Percentiles rank a stretch among this genome's conserved stretches.
Evolutionary conservation across 2,113 vertebrate genomes (phyloP).

Genomic region (Sminthopsis crassicaudata): DNA sequence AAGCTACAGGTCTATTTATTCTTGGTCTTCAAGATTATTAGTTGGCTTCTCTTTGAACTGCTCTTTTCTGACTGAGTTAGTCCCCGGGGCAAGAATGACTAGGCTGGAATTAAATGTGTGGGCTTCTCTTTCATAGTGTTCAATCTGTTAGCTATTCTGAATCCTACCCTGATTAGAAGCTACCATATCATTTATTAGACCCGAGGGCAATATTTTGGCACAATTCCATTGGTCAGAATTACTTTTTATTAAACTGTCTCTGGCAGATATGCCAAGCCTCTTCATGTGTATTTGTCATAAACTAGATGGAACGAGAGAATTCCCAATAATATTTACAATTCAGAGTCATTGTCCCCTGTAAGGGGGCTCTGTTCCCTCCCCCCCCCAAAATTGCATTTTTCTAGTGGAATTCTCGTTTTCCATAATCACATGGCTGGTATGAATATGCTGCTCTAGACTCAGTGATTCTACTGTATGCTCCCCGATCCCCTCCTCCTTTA

Average conservation of each 20-base stretch:
- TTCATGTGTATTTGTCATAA: constrained; percentile 69
- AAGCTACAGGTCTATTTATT: constrained; percentile 55
- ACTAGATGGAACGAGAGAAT: constrained; percentile 70
- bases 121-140: constrained; percentile 56
- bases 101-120: constrained; percentile 54
- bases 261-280: constrained; percentile 71
- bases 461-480: background rate
- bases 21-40: constrained; percentile 45
- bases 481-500: background rate
- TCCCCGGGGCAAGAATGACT: constrained; percentile 56
- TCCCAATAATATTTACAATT: constrained; percentile 70
- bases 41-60: constrained; percentile 51
- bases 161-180: constrained; percentile 45
- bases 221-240: constrained; percentile 66
- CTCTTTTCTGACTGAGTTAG: constrained; percentile 64
- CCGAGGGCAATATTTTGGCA: constrained; percentile 68
- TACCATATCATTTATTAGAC: constrained; percentile 72
- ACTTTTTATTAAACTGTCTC: constrained; percentile 67
- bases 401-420: background rate
- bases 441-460: background rate
- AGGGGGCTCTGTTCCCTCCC: constrained; percentile 47
- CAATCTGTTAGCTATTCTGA: constrained; percentile 68
- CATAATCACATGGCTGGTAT: background rate
- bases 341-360: constrained; percentile 67
- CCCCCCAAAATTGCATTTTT: constrained; percentile 46